Evolutionary conservation across 2,797 vertebrate genomes (phyloP).

Genomic region (Taenioides sp.): DNA sequence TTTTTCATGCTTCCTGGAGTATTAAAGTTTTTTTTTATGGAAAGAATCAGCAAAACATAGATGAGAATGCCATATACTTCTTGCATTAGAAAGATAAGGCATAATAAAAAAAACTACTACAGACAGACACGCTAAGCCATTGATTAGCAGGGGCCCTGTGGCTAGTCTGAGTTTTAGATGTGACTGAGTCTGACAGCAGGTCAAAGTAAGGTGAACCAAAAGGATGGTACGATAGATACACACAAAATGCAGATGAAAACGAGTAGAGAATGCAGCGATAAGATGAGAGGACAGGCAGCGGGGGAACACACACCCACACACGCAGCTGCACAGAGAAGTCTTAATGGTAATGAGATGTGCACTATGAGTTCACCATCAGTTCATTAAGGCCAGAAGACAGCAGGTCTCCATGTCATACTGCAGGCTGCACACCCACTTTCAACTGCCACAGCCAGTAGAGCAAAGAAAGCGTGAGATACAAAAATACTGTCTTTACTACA

Average conservation of each 20-base stretch:
- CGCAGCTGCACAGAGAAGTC: constrained; percentile 20
- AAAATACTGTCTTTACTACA: constrained; percentile 6
- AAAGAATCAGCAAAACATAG: neutral
- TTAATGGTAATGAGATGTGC: constrained; percentile 55
- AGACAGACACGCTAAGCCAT: constrained; percentile 27
- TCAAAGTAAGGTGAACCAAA: constrained; percentile 34
- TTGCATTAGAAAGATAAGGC: constrained; percentile 9
- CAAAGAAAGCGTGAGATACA: constrained; percentile 25
- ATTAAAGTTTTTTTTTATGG: neutral
- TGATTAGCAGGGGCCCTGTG: constrained; percentile 31
- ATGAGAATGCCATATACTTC: neutral
- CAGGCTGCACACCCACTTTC: constrained; percentile 38
- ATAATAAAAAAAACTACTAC: neutral
- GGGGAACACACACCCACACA: constrained; percentile 26
- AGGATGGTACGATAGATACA: constrained; percentile 17
- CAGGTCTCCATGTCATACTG: constrained; percentile 42
- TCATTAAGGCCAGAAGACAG: constrained; percentile 55
- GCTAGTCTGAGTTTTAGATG: constrained; percentile 31
- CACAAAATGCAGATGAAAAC: constrained; percentile 5
- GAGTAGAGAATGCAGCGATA: constrained; percentile 7
- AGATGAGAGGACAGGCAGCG: constrained; percentile 26
- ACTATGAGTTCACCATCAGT: constrained; percentile 37
- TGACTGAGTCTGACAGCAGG: constrained; percentile 31
- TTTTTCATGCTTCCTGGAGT: too few species aligned
- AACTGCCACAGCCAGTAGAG: constrained; percentile 26